These are phyloP conservation scores for Euura lappo DNA, from an alignment of 1,140 invertebrate genomes.

Conservation along the genomic window DNA sequence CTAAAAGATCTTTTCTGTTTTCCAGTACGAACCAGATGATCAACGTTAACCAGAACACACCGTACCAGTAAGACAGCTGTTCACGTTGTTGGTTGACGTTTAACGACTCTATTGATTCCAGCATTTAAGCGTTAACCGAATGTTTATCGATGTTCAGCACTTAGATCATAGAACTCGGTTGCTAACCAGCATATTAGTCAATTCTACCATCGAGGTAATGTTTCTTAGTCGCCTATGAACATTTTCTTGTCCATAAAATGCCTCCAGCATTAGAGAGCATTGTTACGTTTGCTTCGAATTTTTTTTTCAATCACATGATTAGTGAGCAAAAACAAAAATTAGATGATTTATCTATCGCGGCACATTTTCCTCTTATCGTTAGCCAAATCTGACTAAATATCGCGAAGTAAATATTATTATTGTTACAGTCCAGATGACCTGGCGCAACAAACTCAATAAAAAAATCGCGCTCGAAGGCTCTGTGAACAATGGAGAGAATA, in stretches of 20 bases:
- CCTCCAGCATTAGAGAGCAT: neutral
- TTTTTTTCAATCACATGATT: neutral
- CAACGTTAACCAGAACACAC: constrained; percentile 78
- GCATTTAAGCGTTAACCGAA: neutral
- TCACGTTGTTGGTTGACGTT: neutral
- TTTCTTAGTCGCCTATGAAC: neutral
- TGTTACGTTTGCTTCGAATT: neutral
- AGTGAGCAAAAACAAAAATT: neutral
- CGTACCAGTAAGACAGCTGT: constrained; percentile 62
- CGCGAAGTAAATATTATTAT: too few species aligned
- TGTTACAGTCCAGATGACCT: too few species aligned
- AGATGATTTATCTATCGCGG: too few species aligned
- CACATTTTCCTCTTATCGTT: too few species aligned
- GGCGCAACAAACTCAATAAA: too few species aligned
- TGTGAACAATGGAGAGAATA: too few species aligned
- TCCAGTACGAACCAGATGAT: constrained; percentile 81
- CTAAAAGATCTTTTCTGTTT: constrained; percentile 30
- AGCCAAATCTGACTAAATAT: too few species aligned
- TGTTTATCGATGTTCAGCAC: neutral
- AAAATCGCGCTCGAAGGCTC: too few species aligned
- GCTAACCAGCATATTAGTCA: neutral
- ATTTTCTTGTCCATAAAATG: neutral
- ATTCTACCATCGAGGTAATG: neutral
- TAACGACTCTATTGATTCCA: neutral
- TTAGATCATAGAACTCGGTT: neutral